Base-by-base conservation (phyloP, 1,140 invertebrate genomes). In the Eriocheir sinensis region DNA sequence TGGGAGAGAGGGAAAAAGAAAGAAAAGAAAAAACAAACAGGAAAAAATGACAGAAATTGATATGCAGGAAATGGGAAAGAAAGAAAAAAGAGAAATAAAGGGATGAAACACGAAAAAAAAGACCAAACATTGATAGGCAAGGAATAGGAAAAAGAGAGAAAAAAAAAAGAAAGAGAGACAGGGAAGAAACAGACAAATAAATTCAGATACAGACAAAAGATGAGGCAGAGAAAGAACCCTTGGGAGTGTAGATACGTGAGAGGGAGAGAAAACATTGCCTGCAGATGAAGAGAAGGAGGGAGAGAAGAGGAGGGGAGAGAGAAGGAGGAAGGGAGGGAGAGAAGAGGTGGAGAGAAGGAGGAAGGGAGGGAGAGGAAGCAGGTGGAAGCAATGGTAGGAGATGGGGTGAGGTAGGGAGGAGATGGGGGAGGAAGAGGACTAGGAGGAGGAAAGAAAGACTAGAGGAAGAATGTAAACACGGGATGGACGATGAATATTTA, bases 381-480 rank as follows among this genome's bases (percentile, higher is more conserved):
- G 60, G 8, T 72, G 60, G 60, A n/a, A n/a, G n/a, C n/a, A n/a
- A n/a, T n/a, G n/a, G n/a, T n/a, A n/a, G n/a, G n/a, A n/a, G n/a
- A n/a, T n/a, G n/a, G n/a, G n/a, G n/a, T n/a, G n/a, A 72, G 60
- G 60, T 53, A 53, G n/a, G 60, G n/a, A n/a, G 27, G 60, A 72
- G 60, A n/a, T 21, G 27, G 21, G 27, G 27, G 60, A 4, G 60
- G n/a, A 72, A n/a, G 60, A 72, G 60, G 60, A n/a, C 2, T 21
- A 4, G 60, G n/a, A 72, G 60, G 60, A 72, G 60, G 60, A n/a
- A 72, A 72, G 60, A n/a, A 72, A 72, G 12, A 72, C 60, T 72
- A 72, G 60, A 72, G 60, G 21, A 72, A 72, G 60, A 72, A 72
- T 72, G 60, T n/a, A 72, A 72, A 72, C 60, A 72, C 60, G n/a